phyloP scores from a whole-genome alignment of 2,888 invertebrate genomes.

The Antheraea assamensis region DNA sequence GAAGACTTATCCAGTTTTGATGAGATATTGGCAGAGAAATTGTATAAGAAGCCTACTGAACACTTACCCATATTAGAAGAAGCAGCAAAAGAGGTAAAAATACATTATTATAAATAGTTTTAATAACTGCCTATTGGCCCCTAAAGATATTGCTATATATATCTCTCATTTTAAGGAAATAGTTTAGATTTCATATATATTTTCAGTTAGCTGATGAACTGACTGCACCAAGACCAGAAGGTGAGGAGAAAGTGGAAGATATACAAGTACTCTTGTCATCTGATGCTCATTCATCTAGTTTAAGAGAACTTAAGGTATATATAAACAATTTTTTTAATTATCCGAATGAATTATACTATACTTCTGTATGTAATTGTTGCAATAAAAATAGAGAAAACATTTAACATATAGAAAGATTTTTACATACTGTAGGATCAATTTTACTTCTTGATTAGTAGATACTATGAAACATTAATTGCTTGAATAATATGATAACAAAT shows the following conservation, averaged over 20 bases:
- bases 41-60: slow-evolving; percentile 96
- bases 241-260: slow-evolving; percentile 94
- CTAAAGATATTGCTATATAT: neutral
- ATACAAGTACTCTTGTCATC: slow-evolving; percentile 95
- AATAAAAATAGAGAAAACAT: neutral
- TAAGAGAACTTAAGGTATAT: slow-evolving; percentile 92
- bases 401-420: neutral
- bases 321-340: neutral
- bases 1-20: slow-evolving; percentile 98
- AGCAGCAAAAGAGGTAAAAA: slow-evolving; percentile 91
- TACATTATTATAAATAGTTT: neutral
- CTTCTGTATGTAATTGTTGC: neutral
- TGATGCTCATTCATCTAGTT: slow-evolving; percentile 89
- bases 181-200: neutral
- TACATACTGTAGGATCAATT: neutral
- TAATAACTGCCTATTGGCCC: neutral
- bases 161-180: no score
- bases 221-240: slow-evolving; percentile 94
- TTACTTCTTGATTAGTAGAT: no score
- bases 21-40: slow-evolving; percentile 94
- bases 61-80: slow-evolving; percentile 97
- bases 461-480: no score
- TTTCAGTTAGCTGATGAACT: slow-evolving; percentile 93
- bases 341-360: neutral
- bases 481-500: no score